phyloP scores from a whole-genome alignment of 1,140 invertebrate genomes.

The Leptoteleia sp. region DNA sequence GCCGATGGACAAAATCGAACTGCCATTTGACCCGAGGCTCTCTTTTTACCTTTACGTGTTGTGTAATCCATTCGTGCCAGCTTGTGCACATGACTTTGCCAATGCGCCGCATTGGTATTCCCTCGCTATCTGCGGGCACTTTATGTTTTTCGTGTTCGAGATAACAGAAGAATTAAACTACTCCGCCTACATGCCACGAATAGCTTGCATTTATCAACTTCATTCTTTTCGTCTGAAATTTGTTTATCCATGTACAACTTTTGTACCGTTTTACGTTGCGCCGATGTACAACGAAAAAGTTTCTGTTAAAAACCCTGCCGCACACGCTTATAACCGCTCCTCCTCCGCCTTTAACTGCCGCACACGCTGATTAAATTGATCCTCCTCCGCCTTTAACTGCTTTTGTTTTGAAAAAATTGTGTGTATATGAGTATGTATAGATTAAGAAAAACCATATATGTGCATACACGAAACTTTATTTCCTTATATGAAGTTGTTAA shows the following conservation, averaged over 20 bases:
- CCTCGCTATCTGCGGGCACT: constrained; percentile 4
- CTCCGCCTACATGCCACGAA: constrained; percentile 5
- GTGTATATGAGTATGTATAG: too few species aligned
- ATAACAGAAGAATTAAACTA: constrained; percentile 29
- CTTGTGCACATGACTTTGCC: constrained; percentile 15
- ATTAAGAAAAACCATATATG: too few species aligned
- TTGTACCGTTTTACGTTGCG: too few species aligned
- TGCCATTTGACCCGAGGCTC: constrained; percentile 46
- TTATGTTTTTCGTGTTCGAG: constrained; percentile 21
- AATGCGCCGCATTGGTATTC: constrained; percentile 12
- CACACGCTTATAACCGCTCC: too few species aligned
- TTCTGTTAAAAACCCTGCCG: too few species aligned
- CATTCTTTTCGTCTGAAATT: background rate
- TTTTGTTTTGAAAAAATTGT: too few species aligned
- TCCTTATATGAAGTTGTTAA: too few species aligned
- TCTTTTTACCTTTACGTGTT: constrained; percentile 34
- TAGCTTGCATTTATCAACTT: constrained; percentile 8
- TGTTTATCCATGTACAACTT: background rate
- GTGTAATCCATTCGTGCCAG: constrained; percentile 22
- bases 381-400: too few species aligned
- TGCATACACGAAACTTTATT: too few species aligned
- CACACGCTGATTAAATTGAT: too few species aligned
- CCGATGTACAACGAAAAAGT: too few species aligned
- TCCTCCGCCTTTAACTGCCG: too few species aligned
- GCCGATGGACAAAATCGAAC: constrained; percentile 52